Conservation (phyloP, 1,140 invertebrate species). For the Cyrtorhinus lividipennis region DNA sequence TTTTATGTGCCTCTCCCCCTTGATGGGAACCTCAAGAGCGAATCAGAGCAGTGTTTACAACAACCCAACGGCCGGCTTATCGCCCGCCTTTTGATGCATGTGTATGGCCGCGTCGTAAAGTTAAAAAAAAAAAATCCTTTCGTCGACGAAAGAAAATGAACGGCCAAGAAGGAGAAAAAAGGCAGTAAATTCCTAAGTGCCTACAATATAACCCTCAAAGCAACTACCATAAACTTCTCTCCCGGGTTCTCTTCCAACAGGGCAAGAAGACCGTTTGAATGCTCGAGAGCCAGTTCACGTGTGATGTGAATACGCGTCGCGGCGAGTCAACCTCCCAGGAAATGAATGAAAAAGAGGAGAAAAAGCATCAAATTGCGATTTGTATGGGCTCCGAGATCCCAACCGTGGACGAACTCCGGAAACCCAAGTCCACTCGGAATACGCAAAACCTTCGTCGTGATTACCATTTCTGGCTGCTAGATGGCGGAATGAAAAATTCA, state of each 20-base stretch:
- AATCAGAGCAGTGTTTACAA: neutral
- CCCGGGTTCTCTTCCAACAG: neutral
- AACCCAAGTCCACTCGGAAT: neutral
- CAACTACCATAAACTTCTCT: neutral
- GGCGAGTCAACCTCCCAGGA: neutral
- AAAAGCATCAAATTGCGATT: neutral
- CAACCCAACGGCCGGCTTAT: neutral
- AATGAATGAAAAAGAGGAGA: neutral
- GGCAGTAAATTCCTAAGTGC: neutral
- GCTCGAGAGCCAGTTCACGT: neutral
- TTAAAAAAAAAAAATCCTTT: neutral
- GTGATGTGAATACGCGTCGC: neutral
- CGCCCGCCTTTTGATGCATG: neutral
- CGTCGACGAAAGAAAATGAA: conserved; percentile 38
- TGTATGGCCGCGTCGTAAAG: neutral
- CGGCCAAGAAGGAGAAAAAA: conserved; percentile 29
- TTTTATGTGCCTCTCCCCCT: no score
- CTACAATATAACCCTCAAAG: neutral
- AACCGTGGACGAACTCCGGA: neutral
- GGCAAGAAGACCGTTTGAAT: neutral
- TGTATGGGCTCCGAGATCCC: neutral
- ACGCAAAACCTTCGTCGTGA: neutral
- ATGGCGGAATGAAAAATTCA: neutral
- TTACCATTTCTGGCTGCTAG: neutral
- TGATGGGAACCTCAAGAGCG: no score